These are phyloP conservation scores for Otis tarda DNA, from an alignment of 2,113 vertebrate species.

Conservation along the genomic window DNA sequence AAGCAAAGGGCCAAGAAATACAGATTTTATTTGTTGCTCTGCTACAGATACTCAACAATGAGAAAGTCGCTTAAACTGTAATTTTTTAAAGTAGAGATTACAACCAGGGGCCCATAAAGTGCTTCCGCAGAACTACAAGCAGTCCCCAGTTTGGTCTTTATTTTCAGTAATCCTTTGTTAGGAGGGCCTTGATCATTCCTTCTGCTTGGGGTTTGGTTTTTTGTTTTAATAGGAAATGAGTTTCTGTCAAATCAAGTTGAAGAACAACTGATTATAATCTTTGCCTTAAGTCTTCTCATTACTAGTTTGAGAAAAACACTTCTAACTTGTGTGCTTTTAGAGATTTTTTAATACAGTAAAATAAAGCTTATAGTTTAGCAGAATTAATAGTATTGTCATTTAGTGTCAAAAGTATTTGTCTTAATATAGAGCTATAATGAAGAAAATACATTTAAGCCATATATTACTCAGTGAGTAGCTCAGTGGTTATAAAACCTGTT, in stretches of 20 bases:
- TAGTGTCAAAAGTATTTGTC: not conserved
- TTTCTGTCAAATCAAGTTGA: not conserved
- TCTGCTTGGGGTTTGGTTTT: not conserved
- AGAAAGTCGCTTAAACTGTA: not conserved
- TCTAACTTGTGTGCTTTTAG: not conserved
- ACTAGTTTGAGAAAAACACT: not conserved
- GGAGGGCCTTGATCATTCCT: not conserved
- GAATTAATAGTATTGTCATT: not conserved
- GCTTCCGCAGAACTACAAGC: not conserved
- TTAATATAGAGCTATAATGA: not conserved
- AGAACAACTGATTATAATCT: not conserved
- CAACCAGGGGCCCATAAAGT: not conserved
- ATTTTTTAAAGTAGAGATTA: not conserved
- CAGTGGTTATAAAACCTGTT: conserved; percentile 16
- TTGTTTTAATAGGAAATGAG: not conserved
- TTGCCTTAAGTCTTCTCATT: not conserved
- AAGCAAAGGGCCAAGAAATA: not conserved
- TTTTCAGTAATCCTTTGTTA: not conserved
- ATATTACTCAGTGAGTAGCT: not conserved
- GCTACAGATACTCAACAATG: not conserved
- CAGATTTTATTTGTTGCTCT: not conserved
- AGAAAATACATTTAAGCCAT: not conserved
- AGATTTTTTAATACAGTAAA: not conserved
- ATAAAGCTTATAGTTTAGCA: not conserved
- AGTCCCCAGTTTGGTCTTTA: not conserved